Base-by-base conservation (phyloP, 1,140 invertebrate genomes). In the Heliconius himera region DNA sequence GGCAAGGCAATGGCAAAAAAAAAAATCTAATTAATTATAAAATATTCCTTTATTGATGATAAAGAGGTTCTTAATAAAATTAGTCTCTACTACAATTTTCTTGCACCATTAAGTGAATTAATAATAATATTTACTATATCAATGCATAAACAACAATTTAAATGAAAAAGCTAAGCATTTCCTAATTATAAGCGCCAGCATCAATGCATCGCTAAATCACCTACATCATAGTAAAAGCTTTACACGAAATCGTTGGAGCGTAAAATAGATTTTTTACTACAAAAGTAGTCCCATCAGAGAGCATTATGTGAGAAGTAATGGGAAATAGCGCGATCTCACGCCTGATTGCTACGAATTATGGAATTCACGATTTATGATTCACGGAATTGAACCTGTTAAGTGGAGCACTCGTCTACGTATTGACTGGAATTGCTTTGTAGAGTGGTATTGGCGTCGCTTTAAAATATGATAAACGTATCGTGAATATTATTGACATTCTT, bases 1-100 rank as follows among this genome's bases (percentile, higher is more conserved):
- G 8, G 81, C 93, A 54, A 86, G 91, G 77, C 76, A 93, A 95
- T 85, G 94, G 93, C 94, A 79, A 91, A 88, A 88, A 79, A 91
- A 88, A 88, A n/a, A 13, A 3, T 51, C 49, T 51, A 51, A 51
- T 51, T 20, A 20, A 20, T 51, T 20, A 51, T 20, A 51, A 51
- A 51, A 18, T 18, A 51, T 20, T 20, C 49, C 16, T 51, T 1
- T 51, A 51, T 26, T 1, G 6, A 51, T 29, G 2, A 29, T n/a
- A 11, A 56, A 22, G 6, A 36, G 0, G 22, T 18, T 20, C 5
- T 18, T 20, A 51, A 51, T 20, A 2, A 51, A 51, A 20, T 20
- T 1, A 4, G 5, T 0, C 16, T 20, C 8, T 51, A 20, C 77
- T 95, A 18, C 89, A 87, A 70, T 77, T 85, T 22, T 91, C 93